Conservation (phyloP, 2,797 vertebrate species). For the Podarcis lilfordi region DNA sequence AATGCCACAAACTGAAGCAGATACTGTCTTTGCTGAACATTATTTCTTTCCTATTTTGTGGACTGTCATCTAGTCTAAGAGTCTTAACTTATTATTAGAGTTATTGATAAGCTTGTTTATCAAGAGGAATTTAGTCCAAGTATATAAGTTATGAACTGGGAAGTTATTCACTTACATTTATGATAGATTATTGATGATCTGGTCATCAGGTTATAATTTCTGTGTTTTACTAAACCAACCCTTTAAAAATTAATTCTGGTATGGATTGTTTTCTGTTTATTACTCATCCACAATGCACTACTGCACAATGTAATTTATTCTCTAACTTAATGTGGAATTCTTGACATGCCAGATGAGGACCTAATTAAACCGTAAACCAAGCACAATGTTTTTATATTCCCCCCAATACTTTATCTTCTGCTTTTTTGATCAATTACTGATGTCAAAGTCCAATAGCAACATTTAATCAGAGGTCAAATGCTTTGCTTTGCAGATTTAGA, state of each 20-base stretch:
- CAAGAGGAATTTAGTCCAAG: neutral
- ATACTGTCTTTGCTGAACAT: neutral
- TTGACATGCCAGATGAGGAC: neutral
- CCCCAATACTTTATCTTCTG: neutral
- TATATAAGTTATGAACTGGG: neutral
- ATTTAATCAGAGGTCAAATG: neutral
- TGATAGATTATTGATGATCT: neutral
- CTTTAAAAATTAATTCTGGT: neutral
- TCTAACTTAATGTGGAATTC: neutral
- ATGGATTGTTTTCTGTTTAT: neutral
- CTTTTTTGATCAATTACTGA: neutral
- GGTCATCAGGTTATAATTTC: neutral
- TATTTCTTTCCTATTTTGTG: neutral
- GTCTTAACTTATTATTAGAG: neutral
- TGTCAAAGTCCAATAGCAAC: neutral
- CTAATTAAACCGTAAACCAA: neutral
- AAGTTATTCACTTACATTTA: neutral
- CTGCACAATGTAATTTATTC: neutral
- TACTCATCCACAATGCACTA: neutral
- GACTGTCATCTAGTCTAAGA: neutral
- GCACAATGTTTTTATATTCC: neutral
- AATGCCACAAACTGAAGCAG: neutral
- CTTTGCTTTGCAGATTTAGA: neutral
- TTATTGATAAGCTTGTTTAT: neutral
- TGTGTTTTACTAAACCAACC: neutral